Evolutionary conservation across 2,113 vertebrate genomes (phyloP).

Genomic region (Vombatus ursinus): DNA sequence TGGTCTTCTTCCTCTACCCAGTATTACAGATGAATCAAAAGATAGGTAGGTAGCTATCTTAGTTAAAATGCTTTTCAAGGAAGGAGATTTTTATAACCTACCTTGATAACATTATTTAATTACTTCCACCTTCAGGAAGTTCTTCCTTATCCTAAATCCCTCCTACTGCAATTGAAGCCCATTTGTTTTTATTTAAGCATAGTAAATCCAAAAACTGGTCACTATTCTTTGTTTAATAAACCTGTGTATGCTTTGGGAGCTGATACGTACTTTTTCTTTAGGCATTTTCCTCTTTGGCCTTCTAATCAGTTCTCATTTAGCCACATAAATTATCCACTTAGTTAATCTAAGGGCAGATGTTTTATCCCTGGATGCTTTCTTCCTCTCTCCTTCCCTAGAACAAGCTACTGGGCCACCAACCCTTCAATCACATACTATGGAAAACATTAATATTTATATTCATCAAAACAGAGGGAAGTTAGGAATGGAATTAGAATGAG

Average conservation of each 20-base stretch:
- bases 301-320: not conserved
- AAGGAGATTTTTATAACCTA: not conserved
- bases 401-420: not conserved
- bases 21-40: not conserved
- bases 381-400: not conserved
- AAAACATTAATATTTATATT: not conserved
- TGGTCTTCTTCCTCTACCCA: not conserved
- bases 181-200: not conserved
- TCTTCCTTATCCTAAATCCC: not conserved
- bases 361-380: not conserved
- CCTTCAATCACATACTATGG: not conserved
- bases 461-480: not conserved
- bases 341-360: not conserved
- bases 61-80: slow-evolving; percentile 27
- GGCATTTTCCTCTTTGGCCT: not conserved
- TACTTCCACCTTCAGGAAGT: not conserved
- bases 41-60: not conserved
- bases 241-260: not conserved
- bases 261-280: not conserved
- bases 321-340: not conserved
- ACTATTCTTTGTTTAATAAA: not conserved
- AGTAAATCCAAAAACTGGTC: not conserved
- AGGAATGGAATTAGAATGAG: not conserved
- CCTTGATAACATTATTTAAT: not conserved
- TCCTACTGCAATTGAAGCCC: not conserved